Evolutionary conservation across 2,113 vertebrate genomes (phyloP).

Genomic region (Laterallus jamaicensis): DNA sequence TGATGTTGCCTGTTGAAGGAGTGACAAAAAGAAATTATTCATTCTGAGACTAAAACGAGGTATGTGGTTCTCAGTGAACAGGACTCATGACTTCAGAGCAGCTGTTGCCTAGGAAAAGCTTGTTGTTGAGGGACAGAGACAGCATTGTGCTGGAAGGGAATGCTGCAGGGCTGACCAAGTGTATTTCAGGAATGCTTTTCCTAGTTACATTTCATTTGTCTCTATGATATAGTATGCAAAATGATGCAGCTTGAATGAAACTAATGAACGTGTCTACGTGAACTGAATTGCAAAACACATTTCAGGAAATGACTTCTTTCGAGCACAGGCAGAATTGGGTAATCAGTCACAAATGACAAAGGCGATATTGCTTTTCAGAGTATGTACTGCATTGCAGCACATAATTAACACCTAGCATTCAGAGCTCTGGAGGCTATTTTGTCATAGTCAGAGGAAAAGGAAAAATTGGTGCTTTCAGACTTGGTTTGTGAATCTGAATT

Average conservation of each 20-base stretch:
- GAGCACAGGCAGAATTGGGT: conserved; percentile 21
- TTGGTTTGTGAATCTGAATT: not conserved
- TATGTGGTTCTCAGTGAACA: not conserved
- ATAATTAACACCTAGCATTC: conserved; percentile 44
- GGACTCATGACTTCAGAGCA: not conserved
- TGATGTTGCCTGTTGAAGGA: not conserved
- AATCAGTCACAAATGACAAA: conserved; percentile 58
- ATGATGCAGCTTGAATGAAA: conserved; percentile 43
- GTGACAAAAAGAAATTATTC: not conserved
- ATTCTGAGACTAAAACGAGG: not conserved
- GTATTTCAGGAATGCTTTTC: not conserved
- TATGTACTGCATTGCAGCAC: conserved; percentile 21
- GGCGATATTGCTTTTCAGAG: conserved; percentile 30
- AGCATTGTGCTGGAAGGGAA: accelerated
- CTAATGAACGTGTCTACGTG: conserved; percentile 17
- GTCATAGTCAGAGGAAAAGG: not conserved
- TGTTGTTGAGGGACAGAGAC: not conserved
- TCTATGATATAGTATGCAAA: conserved; percentile 41
- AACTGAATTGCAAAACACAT: conserved; percentile 43
- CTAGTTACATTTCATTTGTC: not conserved
- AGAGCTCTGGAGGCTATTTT: conserved; percentile 17
- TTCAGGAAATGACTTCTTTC: conserved; percentile 45
- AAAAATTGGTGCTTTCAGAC: not conserved
- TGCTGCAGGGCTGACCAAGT: not conserved
- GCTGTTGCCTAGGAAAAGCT: not conserved